Base-by-base conservation (phyloP, 2,888 invertebrate genomes). In the Eucriotettix oculatus region DNA sequence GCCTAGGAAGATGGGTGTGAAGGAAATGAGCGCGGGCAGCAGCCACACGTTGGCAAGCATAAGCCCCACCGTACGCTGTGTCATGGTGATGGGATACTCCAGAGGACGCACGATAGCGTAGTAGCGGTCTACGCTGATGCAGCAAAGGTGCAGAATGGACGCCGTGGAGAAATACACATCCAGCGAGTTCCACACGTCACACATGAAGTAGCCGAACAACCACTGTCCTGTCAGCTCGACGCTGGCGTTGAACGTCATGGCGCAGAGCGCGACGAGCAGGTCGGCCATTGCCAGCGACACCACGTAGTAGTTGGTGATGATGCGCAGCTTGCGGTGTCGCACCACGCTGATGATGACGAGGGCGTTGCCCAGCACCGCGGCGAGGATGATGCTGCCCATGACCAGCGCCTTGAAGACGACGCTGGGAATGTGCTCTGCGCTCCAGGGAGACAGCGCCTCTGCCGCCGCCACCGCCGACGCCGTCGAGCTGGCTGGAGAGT, bases 271-370 rank as follows among this genome's bases (percentile, higher is more conserved):
- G 56, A 96, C 94, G 64, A 95, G 77, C 77, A 95, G 87, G 70
- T 96, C 96, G 52, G 96, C 95, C 68, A 93, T 86, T 1, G 96
- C 96, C 62, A 96, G 75, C 58, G 92, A 93, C 67, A 96, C 95
- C 66, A 96, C 92, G 79, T 95, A 96, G 74, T 92, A 94, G 75
- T 96, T 96, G 58, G 95, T 95, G 70, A 93, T 88, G 64, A 91
- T 90, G 56, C 92, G 79, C 1, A 92, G 78, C 68, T 87, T 85
- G 54, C 90, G 79, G 71, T 90, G 89, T 55, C 88, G 79, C 66
- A 87, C 83, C 41, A 91, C 90, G 68, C 86, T 86, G 65, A 87
- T 85, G 67, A 92, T 90, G 68, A 96, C 95, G 66, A 96, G 78
- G 2, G 92, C 87, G 78, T 96, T 96, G 59, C 95, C 96, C 60